These are phyloP conservation scores for Tetanocera ferruginea DNA, from an alignment of 2,888 invertebrate species.

Conservation along the genomic window DNA sequence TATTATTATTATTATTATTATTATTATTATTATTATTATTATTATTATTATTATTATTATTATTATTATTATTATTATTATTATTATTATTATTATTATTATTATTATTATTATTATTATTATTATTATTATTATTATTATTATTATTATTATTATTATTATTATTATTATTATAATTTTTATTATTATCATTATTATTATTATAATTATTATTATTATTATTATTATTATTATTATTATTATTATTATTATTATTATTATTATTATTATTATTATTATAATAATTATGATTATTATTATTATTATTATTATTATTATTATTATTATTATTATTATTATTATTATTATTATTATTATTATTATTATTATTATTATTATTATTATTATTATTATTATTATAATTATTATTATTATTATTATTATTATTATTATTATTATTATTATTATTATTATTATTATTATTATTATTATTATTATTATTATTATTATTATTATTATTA, in stretches of 20 bases:
- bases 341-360: neutral
- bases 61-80: slow-evolving; percentile 3
- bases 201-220: neutral
- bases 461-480: neutral
- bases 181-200: neutral
- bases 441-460: neutral
- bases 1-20: neutral
- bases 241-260: neutral
- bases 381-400: neutral
- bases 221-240: neutral
- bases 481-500: neutral
- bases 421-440: neutral
- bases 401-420: neutral
- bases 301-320: neutral
- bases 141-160: neutral
- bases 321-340: neutral
- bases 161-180: neutral
- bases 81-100: neutral
- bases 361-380: neutral
- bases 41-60: neutral
- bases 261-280: neutral
- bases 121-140: neutral
- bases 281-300: neutral
- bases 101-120: neutral
- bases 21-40: neutral